These are phyloP conservation scores for Gnathonemus echidnorhynchus DNA, from an alignment of 2,113 vertebrate genomes.

Conservation along the genomic window DNA sequence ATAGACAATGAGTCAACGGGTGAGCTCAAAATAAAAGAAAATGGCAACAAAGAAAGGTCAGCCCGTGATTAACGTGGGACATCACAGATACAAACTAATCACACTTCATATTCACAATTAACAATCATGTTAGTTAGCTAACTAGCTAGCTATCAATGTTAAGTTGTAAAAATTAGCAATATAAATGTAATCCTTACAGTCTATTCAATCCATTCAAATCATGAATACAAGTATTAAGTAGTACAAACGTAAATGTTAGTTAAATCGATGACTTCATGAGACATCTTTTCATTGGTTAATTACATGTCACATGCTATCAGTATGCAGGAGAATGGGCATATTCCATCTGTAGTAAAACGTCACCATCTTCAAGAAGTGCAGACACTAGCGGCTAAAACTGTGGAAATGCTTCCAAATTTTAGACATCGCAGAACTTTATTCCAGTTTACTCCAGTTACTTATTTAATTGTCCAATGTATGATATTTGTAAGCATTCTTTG, in stretches of 20 bases:
- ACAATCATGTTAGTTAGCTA: not conserved
- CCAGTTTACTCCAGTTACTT: too few species aligned
- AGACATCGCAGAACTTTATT: too few species aligned
- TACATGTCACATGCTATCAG: not conserved
- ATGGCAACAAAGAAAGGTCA: not conserved
- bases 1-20: not conserved
- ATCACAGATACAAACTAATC: not conserved
- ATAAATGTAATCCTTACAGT: not conserved
- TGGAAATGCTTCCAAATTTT: too few species aligned
- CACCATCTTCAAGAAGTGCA: not conserved
- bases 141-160: not conserved
- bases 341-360: not conserved
- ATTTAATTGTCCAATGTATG: too few species aligned
- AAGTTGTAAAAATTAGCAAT: not conserved
- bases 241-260: not conserved
- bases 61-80: not conserved
- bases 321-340: not conserved
- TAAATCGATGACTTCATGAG: not conserved
- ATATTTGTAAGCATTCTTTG: too few species aligned
- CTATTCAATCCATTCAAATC: not conserved
- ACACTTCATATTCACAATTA: not conserved
- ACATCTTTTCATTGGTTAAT: not conserved
- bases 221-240: not conserved
- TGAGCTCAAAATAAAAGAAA: not conserved
- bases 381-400: too few species aligned